Evolutionary conservation across 2,113 vertebrate genomes (phyloP), one percentile per base, ranked within the genome.

Genomic region (Cinclus cinclus): DNA sequence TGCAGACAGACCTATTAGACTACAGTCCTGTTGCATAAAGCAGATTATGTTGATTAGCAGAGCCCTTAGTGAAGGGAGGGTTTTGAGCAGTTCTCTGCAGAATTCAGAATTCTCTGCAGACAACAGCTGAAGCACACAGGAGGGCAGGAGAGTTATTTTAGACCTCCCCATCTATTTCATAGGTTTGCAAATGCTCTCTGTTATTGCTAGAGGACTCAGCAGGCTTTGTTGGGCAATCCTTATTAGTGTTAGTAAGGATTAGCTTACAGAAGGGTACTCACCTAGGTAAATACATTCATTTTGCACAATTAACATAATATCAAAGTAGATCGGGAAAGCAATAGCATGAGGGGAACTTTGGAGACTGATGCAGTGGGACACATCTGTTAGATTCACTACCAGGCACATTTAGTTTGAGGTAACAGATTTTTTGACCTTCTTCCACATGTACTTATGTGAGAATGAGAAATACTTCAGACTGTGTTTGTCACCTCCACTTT

Each of bases 31-130:
- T 4, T 53, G 49, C 53, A 79, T 69, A 50, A 73, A 91, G 84
- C 47, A 90, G 59, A 90, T 87, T 50, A 88, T 53, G 79, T 24
- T 92, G 90, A 94, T 95, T 78, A 96, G 73, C 35, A 55, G 28
- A 89, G 89, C 65, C 78, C 78, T 85, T 16, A 52, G 84, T 55
- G 85, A 75, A 91, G n/a, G 44, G 46, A 71, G 81, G 68, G 86
- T 41, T 75, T 41, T 12, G 52, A 95, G 77, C 62, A 53, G 49
- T 35, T 89, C 55, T 69, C 81, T 87, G 55, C 55, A 92, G 81
- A 85, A 68, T 13, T 65, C 5, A 47, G 35, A 37, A 37, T 37
- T 37, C 35, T 37, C 35, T 37, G 35, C 25, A 62, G 27, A 65
- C 80, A 71, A 55, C 10, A 56, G 44, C 64, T 82, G 68, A 92